phyloP scores from a whole-genome alignment of 2,888 invertebrate species.

The Sinhomidia bicolor region DNA sequence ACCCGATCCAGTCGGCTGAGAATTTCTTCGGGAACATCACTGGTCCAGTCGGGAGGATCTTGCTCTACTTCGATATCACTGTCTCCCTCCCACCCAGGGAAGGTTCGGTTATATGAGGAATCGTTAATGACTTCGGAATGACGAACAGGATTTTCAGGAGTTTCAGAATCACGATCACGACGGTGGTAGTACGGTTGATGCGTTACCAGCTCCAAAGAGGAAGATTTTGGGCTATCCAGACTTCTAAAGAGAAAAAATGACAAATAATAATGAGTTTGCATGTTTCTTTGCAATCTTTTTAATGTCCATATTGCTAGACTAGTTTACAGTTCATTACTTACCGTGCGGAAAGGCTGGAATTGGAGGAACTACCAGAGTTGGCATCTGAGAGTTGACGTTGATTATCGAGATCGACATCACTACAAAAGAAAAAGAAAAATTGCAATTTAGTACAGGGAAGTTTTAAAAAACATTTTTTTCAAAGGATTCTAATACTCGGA shows the following conservation, averaged over 20 bases:
- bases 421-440: conserved; percentile 81
- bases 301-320: not conserved
- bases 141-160: conserved; percentile 77
- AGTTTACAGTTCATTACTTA: conserved; percentile 79
- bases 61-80: conserved; percentile 86
- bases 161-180: conserved; percentile 79
- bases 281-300: no score
- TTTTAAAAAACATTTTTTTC: not conserved
- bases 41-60: conserved; percentile 91
- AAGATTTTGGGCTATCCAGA: conserved; percentile 89
- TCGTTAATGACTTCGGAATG: conserved; percentile 74
- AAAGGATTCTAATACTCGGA: no score
- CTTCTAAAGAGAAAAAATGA: conserved; percentile 82
- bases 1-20: conserved; percentile 88
- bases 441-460: not conserved
- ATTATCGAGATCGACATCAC: conserved; percentile 87
- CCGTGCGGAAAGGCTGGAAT: conserved; percentile 87
- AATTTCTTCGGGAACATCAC: conserved; percentile 88
- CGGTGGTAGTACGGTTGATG: conserved; percentile 78
- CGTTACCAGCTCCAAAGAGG: conserved; percentile 86
- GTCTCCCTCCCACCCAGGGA: conserved; percentile 81
- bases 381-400: conserved; percentile 82
- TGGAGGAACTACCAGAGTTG: conserved; percentile 87
- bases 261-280: no score
- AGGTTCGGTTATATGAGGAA: conserved; percentile 66